Percentiles rank a stretch among this genome's conserved stretches.
These are phyloP conservation scores for Hyppa rectilinea DNA, from an alignment of 2,888 invertebrate genomes.

Conservation along the genomic window DNA sequence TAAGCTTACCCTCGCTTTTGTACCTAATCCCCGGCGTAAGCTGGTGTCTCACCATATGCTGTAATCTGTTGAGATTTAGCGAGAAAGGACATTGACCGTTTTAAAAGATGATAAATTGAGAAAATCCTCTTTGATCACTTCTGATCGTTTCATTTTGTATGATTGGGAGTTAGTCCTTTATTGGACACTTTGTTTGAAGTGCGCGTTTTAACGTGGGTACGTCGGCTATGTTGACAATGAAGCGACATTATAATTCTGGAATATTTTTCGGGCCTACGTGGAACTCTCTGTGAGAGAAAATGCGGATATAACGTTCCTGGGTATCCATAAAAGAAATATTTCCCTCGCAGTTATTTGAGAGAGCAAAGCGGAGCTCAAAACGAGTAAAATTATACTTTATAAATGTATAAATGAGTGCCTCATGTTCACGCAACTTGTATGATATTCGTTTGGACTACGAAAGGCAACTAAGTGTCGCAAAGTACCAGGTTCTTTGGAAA, in stretches of 20 bases:
- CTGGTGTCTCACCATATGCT: slow-evolving; percentile 56
- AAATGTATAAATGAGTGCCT: slow-evolving; percentile 8
- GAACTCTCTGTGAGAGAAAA: slow-evolving; percentile 51
- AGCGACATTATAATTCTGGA: slow-evolving; percentile 43
- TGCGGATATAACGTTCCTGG: slow-evolving; percentile 51
- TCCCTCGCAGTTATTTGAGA: slow-evolving; percentile 59
- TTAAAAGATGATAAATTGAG: slow-evolving; percentile 47
- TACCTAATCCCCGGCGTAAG: slow-evolving; percentile 63
- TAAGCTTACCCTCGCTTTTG: slow-evolving; percentile 63
- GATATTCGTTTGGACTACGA: slow-evolving; percentile 10
- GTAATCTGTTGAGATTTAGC: slow-evolving; percentile 62
- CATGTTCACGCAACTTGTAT: slow-evolving; percentile 25
- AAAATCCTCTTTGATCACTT: slow-evolving; percentile 49
- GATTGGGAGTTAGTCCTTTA: slow-evolving; percentile 39
- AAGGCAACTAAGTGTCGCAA: not conserved
- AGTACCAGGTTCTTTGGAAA: not conserved
- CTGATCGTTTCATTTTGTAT: slow-evolving; percentile 42
- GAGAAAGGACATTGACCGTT: slow-evolving; percentile 42
- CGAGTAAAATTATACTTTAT: slow-evolving; percentile 37
- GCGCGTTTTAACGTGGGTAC: slow-evolving; percentile 20
- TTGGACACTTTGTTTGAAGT: slow-evolving; percentile 45
- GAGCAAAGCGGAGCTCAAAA: slow-evolving; percentile 41
- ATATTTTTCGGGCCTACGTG: slow-evolving; percentile 38
- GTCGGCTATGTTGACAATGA: slow-evolving; percentile 36
- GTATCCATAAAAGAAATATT: slow-evolving; percentile 65